Base-by-base conservation (phyloP, 2,113 vertebrate genomes). In the Muntiacus muntjak region DNA sequence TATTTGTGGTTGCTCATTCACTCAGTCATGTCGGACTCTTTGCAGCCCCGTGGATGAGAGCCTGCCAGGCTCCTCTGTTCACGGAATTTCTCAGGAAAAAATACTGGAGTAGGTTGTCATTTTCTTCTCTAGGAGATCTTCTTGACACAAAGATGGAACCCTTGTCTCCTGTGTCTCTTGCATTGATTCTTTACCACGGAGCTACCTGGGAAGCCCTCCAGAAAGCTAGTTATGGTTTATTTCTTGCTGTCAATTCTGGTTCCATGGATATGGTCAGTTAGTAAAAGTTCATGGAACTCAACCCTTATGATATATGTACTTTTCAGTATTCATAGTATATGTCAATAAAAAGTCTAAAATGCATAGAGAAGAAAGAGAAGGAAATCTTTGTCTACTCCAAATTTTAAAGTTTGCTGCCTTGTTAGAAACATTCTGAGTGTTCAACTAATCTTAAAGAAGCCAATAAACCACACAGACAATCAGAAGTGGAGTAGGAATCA, bases 341-440 rank as follows among this genome's bases (percentile, higher is more conserved):
- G 50, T 91, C 28, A 55, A 52, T 36, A 64, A 50, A 84, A 85
- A 60, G 23, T 88, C 54, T 33, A 47, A 95, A 96, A 60, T 62
- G 23, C 25, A 81, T 12, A 81, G 33, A 79, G 50, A 88, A 54
- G 78, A 95, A 92, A 91, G 30, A 86, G 15, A 84, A 95, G 62
- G 93, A 55, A 98, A 13, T 64, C 25, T 74, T 58, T 60, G 25
- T 74, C 50, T 15, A 91, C 26, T 10, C 47, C 62, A 45, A 62
- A 10, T 95, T 76, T 96, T 98, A 86, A 86, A 96, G 55, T 96
- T 84, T 96, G 55, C 76, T n/a, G 50, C 36, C n/a, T 1, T 94
- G 28, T 92, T 92, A 96, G 92, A 90, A 91, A 96, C 97, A 40
- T 94, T 89, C 62, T 93, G 10, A 81, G 95, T 30, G 4, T 96